Evolutionary conservation across 2,888 invertebrate genomes (phyloP).

Genomic region (Diloba caeruleocephala): DNA sequence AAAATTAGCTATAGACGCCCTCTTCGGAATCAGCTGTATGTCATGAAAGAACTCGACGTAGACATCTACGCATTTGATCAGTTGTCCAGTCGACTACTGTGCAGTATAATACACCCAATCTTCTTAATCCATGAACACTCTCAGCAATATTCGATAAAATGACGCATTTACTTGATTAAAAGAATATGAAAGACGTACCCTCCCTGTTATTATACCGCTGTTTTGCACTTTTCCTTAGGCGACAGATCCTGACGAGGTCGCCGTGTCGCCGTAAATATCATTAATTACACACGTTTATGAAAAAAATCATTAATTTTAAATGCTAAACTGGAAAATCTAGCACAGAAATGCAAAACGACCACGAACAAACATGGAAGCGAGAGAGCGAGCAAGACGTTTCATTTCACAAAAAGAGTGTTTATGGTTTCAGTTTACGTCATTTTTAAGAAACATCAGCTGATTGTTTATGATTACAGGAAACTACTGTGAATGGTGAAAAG

Average conservation of each 20-base stretch:
- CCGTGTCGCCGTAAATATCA: conserved; percentile 85
- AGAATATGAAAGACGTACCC: conserved; percentile 88
- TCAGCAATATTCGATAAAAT: conserved; percentile 84
- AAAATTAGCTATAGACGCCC: conserved; percentile 78
- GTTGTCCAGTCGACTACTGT: conserved; percentile 39
- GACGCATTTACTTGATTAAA: conserved; percentile 88
- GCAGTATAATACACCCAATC: conserved; percentile 56
- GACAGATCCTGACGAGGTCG: conserved; percentile 86
- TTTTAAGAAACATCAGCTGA: conserved; percentile 49
- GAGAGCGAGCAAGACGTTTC: conserved; percentile 82
- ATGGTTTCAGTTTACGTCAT: conserved; percentile 71
- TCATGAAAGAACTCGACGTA: conserved; percentile 66
- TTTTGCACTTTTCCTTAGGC: conserved; percentile 82
- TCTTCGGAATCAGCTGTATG: conserved; percentile 84
- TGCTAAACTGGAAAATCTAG: conserved; percentile 85
- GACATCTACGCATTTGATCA: conserved; percentile 49
- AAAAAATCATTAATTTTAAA: conserved; percentile 82
- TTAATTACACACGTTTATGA: conserved; percentile 84
- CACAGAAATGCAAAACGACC: conserved; percentile 87
- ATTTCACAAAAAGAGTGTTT: conserved; percentile 68
- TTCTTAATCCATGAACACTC: conserved; percentile 67
- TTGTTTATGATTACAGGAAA: conserved; percentile 55
- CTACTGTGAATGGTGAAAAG: no score
- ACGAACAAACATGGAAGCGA: conserved; percentile 89
- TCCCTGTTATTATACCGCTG: conserved; percentile 86